phyloP scores from a whole-genome alignment of 2,113 vertebrate genomes.

The Calonectris borealis region DNA sequence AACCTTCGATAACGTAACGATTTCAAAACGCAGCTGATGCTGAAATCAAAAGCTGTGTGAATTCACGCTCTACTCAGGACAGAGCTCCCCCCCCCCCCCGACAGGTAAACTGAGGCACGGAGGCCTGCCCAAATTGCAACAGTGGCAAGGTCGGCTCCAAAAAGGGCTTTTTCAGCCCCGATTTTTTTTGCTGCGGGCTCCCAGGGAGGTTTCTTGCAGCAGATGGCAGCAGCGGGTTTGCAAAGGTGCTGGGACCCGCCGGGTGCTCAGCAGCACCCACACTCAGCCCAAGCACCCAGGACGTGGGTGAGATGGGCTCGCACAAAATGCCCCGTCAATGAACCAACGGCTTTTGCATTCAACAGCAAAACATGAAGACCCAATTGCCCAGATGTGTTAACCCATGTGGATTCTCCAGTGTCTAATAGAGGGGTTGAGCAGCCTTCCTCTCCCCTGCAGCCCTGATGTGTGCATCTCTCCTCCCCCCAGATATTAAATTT shows the following conservation, averaged over 20 bases:
- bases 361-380: fast-evolving
- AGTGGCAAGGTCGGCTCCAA: fast-evolving
- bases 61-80: fast-evolving
- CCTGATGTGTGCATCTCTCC: neutral
- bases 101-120: neutral
- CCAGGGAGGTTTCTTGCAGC: neutral
- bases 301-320: fast-evolving
- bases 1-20: fast-evolving
- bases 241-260: fast-evolving
- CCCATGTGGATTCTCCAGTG: neutral
- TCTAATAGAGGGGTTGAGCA: neutral
- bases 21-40: fast-evolving
- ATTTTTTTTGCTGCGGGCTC: neutral
- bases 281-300: fast-evolving
- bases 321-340: fast-evolving
- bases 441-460: neutral
- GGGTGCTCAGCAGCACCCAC: neutral
- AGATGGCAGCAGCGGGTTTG: slow-evolving; percentile 46
- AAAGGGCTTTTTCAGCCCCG: fast-evolving
- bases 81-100: fast-evolving
- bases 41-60: neutral
- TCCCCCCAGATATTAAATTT: neutral
- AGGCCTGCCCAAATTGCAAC: fast-evolving
- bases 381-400: fast-evolving
- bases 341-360: fast-evolving